These are phyloP conservation scores for Camelus dromedarius DNA, from an alignment of 2,113 vertebrate genomes.

Conservation along the genomic window DNA sequence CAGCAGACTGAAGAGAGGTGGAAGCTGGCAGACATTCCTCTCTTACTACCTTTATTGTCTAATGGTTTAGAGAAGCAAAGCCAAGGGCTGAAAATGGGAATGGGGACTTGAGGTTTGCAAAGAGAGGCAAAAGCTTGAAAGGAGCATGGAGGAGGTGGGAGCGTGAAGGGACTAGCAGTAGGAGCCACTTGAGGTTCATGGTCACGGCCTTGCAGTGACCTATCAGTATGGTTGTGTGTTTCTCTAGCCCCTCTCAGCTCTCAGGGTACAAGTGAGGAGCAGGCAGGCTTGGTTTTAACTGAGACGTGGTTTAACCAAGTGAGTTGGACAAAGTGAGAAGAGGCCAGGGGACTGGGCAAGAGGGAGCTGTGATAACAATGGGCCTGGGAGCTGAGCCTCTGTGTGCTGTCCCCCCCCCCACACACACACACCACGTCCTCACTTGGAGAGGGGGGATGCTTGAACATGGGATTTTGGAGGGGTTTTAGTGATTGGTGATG, in stretches of 20 bases:
- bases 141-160: neutral
- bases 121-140: neutral
- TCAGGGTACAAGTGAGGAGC: neutral
- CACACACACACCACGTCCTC: neutral
- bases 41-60: neutral
- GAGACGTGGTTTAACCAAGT: neutral
- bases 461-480: neutral
- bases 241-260: neutral
- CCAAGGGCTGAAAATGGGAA: neutral
- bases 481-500: neutral
- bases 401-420: neutral
- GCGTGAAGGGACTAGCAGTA: too few species aligned
- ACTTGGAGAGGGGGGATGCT: neutral
- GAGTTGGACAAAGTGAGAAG: neutral
- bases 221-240: neutral
- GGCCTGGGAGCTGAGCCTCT: neutral
- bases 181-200: neutral
- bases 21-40: neutral
- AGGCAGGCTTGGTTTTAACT: neutral
- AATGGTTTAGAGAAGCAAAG: neutral
- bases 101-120: neutral
- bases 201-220: neutral
- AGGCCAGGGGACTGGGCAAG: neutral
- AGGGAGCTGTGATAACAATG: neutral
- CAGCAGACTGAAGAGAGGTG: neutral